phyloP scores from a whole-genome alignment of 1,140 invertebrate genomes.

The Cotesia glomerata region DNA sequence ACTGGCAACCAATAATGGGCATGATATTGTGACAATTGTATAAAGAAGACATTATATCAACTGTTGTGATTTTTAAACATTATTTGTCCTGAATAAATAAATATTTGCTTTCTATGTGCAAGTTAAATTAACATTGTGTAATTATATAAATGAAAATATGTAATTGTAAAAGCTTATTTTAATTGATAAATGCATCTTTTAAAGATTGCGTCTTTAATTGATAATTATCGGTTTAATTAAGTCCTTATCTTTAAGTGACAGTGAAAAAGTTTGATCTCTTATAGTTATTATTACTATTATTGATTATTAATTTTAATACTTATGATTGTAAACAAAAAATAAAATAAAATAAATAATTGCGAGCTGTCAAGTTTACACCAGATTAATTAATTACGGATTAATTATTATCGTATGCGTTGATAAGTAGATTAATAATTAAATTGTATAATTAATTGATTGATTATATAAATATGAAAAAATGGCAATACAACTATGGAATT shows the following conservation, averaged over 20 bases:
- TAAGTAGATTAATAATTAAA: conserved; percentile 26
- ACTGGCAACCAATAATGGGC: conserved; percentile 1
- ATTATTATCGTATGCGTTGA: conserved; percentile 20
- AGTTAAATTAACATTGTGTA: conserved; percentile 6
- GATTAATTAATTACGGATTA: conserved; percentile 32
- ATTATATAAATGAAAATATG: conserved; percentile 30
- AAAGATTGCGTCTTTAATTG: conserved; percentile 27
- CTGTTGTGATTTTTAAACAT: too few species aligned
- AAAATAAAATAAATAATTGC: conserved; percentile 13
- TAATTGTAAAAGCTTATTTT: conserved; percentile 30
- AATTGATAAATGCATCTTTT: conserved; percentile 2
- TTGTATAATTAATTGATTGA: conserved; percentile 16
- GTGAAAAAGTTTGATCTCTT: conserved; percentile 53
- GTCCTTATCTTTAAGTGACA: conserved; percentile 42
- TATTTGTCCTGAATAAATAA: too few species aligned
- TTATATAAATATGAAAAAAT: conserved; percentile 26
- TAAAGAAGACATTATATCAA: not conserved
- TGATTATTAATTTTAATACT: conserved; percentile 18
- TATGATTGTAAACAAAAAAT: conserved; percentile 30
- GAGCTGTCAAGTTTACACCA: not conserved
- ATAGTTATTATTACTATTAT: conserved; percentile 30
- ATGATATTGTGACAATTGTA: conserved; percentile 10
- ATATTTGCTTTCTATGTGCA: conserved; percentile 13
- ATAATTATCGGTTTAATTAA: conserved; percentile 1
- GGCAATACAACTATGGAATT: conserved; percentile 19